Evolutionary conservation across 2,113 vertebrate species (phyloP).

Genomic region (Puffinus mauretanicus): DNA sequence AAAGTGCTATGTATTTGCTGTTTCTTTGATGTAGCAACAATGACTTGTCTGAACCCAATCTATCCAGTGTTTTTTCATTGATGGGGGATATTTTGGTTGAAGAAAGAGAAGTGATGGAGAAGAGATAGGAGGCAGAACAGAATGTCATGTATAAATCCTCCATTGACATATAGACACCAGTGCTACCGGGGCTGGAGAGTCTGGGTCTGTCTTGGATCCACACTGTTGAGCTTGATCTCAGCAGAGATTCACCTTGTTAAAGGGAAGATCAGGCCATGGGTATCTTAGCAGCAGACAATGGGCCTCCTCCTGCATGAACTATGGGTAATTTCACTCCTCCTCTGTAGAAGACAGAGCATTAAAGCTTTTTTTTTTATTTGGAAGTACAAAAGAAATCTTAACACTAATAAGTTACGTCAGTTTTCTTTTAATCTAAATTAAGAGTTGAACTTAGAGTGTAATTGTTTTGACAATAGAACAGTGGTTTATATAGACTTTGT

Average conservation of each 20-base stretch:
- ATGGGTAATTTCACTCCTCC: not conserved
- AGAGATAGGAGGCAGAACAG: not conserved
- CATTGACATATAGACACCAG: not conserved
- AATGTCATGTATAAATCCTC: not conserved
- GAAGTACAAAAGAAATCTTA: not conserved
- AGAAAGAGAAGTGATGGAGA: not conserved
- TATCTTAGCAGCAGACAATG: not conserved
- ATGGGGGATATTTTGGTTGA: not conserved
- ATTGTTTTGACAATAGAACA: not conserved
- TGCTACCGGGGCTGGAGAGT: not conserved
- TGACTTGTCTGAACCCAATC: not conserved
- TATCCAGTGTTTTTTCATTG: not conserved
- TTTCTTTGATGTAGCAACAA: not conserved
- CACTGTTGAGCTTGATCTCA: not conserved
- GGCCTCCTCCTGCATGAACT: not conserved
- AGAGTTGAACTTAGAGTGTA: not conserved
- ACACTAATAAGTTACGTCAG: not conserved
- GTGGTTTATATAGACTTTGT: not conserved
- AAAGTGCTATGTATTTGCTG: not conserved
- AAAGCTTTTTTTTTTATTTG: not conserved
- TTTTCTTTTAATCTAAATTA: not conserved
- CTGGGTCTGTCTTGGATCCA: not conserved
- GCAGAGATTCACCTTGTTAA: not conserved
- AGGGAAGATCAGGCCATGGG: not conserved
- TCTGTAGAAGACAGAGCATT: not conserved